Conservation (phyloP, 1,140 invertebrate species). For the Drosophila pseudoobscura region DNA sequence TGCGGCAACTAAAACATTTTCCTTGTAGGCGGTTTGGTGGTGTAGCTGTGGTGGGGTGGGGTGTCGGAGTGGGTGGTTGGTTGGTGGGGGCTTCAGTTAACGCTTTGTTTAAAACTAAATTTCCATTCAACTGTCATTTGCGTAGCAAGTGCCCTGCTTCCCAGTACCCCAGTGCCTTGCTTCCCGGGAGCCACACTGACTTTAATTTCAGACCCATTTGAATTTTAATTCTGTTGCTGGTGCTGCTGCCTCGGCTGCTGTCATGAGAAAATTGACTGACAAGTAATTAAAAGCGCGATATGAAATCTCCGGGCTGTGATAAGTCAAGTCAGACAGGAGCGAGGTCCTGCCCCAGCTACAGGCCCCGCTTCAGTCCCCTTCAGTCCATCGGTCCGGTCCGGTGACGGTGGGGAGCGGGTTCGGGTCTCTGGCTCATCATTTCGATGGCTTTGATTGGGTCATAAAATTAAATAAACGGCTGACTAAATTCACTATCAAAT, state of each 20-base stretch:
- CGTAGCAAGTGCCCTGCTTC: slow-evolving; percentile 17
- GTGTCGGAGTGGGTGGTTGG: neutral
- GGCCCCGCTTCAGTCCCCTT: neutral
- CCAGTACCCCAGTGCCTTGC: slow-evolving; percentile 7
- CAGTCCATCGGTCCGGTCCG: too few relatives aligned
- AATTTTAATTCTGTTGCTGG: slow-evolving; percentile 45
- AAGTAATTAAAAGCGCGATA: slow-evolving; percentile 65
- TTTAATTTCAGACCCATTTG: slow-evolving; percentile 23
- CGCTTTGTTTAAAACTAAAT: slow-evolving; percentile 64
- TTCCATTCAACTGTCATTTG: slow-evolving; percentile 78
- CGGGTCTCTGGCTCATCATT: neutral
- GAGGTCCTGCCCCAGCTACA: too few relatives aligned
- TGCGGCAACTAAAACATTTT: slow-evolving; percentile 71
- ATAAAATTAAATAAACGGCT: slow-evolving; percentile 78
- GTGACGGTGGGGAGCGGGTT: too few relatives aligned
- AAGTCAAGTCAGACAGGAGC: slow-evolving; percentile 15
- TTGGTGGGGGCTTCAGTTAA: slow-evolving; percentile 11
- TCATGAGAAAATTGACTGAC: slow-evolving; percentile 66
- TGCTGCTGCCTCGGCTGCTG: slow-evolving; percentile 17
- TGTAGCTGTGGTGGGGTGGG: slow-evolving; percentile 17
- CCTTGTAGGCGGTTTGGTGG: slow-evolving; percentile 47
- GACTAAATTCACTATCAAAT: slow-evolving; percentile 76
- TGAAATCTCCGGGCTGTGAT: slow-evolving; percentile 23
- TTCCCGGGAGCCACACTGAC: slow-evolving; percentile 12
- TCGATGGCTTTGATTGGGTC: slow-evolving; percentile 56